Percentiles rank a stretch among this genome's conserved stretches.
These are phyloP conservation scores for Carapus acus DNA, from an alignment of 2,797 vertebrate genomes.

Conservation along the genomic window DNA sequence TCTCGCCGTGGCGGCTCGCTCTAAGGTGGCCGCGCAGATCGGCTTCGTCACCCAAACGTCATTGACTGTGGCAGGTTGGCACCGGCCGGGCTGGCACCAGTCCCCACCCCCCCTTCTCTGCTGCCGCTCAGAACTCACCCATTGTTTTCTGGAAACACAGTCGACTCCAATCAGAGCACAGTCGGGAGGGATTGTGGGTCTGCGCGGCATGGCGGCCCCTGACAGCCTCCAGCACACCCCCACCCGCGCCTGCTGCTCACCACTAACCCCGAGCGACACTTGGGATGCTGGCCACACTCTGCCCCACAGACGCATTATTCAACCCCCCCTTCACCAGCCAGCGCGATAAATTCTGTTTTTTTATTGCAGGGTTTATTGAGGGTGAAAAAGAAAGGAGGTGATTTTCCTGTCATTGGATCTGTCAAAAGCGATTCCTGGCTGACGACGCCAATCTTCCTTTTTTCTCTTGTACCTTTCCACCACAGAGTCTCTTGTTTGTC, in stretches of 20 bases:
- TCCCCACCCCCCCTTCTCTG: background rate
- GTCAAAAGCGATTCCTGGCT: background rate
- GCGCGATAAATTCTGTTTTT: slow-evolving; percentile 11
- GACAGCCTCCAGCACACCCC: too few species aligned
- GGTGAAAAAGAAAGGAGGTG: background rate
- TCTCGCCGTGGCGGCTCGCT: slow-evolving; percentile 32
- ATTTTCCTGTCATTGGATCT: slow-evolving; percentile 1
- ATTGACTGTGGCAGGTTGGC: slow-evolving; percentile 32
- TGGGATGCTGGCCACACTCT: too few species aligned
- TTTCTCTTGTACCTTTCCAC: slow-evolving; percentile 16
- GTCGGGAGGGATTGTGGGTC: background rate
- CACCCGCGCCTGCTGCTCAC: too few species aligned
- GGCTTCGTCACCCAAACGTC: slow-evolving; percentile 26
- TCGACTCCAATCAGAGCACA: slow-evolving; percentile 8
- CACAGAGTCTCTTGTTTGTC: slow-evolving; percentile 82
- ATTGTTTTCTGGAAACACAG: background rate
- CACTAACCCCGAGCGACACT: too few species aligned
- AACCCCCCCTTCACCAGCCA: slow-evolving; percentile 25
- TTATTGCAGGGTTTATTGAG: background rate
- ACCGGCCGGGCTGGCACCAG: slow-evolving; percentile 14
- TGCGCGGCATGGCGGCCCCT: too few species aligned
- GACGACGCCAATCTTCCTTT: background rate
- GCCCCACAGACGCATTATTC: background rate
- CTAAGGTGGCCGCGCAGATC: slow-evolving; percentile 40
- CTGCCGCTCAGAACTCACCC: slow-evolving; percentile 17